A percentile compares a stretch with the other conserved stretches of the same genome.
phyloP scores from a whole-genome alignment of 2,888 invertebrate genomes.

The Cylloceria caligata region DNA sequence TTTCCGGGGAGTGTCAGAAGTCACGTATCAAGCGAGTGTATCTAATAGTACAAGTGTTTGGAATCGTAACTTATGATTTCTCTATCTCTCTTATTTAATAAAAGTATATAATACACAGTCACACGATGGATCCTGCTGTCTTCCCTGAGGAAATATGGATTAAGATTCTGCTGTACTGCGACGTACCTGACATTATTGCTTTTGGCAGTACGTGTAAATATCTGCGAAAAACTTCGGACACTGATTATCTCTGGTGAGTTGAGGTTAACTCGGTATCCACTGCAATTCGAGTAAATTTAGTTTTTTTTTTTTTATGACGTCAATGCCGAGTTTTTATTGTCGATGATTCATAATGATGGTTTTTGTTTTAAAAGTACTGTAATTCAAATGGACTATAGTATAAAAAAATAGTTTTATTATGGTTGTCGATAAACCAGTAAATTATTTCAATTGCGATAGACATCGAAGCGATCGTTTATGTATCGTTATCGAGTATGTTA shows the following conservation, averaged over 20 bases:
- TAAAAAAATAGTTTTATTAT: no score
- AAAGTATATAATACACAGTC: conserved; percentile 25
- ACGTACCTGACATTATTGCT: conserved; percentile 84
- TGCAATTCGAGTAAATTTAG: conserved; percentile 17
- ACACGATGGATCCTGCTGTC: conserved; percentile 83
- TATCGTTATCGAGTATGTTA: background rate
- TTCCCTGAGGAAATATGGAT: conserved; percentile 84
- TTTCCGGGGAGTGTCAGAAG: conserved; percentile 82
- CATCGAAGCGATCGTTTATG: background rate
- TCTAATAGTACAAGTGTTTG: conserved; percentile 42
- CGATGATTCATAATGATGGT: background rate
- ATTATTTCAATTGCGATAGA: background rate
- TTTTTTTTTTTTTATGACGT: background rate
- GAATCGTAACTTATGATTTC: conserved; percentile 41
- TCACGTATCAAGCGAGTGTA: conserved; percentile 61
- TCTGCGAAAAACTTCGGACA: conserved; percentile 82
- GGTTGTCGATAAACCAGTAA: background rate
- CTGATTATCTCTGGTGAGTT: conserved; percentile 83
- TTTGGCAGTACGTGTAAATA: conserved; percentile 84
- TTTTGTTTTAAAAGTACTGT: background rate
- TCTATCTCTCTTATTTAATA: conserved; percentile 50
- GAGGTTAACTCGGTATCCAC: conserved; percentile 76
- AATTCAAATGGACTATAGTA: no score
- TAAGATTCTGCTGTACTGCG: conserved; percentile 83
- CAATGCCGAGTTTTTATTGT: background rate